phyloP scores from a whole-genome alignment of 2,888 invertebrate genomes.

The Meiosimyza decipiens region DNA sequence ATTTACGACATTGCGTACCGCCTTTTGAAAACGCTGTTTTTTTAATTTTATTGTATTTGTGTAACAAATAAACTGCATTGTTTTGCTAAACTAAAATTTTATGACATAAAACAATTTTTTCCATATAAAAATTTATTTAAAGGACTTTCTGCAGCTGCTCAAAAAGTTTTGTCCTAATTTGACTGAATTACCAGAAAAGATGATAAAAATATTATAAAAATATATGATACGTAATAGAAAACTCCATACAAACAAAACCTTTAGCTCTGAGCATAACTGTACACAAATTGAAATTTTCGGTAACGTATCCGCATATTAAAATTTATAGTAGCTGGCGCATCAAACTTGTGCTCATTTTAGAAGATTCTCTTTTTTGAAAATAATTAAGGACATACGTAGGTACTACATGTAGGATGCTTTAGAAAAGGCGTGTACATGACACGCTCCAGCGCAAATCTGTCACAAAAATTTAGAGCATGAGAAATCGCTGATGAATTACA shows the following conservation, averaged over 20 bases:
- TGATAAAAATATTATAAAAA: not conserved
- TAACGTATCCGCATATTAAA: too few relatives aligned
- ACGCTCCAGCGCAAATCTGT: slow-evolving; percentile 28
- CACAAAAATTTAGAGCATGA: slow-evolving; percentile 30
- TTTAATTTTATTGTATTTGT: not conserved
- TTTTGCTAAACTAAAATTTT: slow-evolving; percentile 13
- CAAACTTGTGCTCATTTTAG: not conserved
- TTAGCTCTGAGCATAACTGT: not conserved
- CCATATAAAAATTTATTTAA: not conserved
- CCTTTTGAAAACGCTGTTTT: not conserved
- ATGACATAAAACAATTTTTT: slow-evolving; percentile 26
- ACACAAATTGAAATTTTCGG: not conserved
- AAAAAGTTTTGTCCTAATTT: not conserved
- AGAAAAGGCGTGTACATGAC: slow-evolving; percentile 28
- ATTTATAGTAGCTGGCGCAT: not conserved
- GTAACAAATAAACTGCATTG: not conserved
- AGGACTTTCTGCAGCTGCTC: slow-evolving; percentile 6
- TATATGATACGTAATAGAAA: not conserved
- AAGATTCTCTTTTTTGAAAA: not conserved
- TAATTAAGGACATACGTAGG: too few relatives aligned
- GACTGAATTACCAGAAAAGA: slow-evolving; percentile 14
- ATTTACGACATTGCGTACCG: not conserved
- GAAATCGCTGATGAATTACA: slow-evolving; percentile 31
- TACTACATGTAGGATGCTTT: not conserved
- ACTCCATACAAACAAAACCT: not conserved